Evolutionary conservation across 2,888 invertebrate genomes (phyloP).

Genomic region (Eumacrocentrus americanus): DNA sequence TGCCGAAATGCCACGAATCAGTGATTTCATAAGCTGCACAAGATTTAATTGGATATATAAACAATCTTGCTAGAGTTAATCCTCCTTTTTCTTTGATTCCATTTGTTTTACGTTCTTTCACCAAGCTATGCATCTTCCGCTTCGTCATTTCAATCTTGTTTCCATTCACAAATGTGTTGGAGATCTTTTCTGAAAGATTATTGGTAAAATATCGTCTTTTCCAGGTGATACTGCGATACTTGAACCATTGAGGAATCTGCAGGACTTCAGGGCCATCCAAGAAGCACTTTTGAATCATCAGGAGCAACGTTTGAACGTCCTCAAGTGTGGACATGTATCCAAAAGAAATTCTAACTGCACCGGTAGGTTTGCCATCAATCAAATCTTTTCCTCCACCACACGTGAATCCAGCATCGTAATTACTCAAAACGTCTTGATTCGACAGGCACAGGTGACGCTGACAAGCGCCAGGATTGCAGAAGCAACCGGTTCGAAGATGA

Average conservation of each 20-base stretch:
- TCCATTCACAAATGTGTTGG: neutral
- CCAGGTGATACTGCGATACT: conserved; percentile 4
- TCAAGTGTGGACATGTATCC: conserved; percentile 83
- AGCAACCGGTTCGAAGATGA: conserved; percentile 90
- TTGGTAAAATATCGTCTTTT: conserved; percentile 8
- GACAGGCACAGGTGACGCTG: conserved; percentile 77
- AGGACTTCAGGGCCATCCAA: conserved; percentile 63
- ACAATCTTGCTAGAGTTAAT: conserved; percentile 62
- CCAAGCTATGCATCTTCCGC: no score
- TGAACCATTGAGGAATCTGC: conserved; percentile 55
- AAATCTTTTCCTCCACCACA: conserved; percentile 91
- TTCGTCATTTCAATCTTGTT: conserved; percentile 5
- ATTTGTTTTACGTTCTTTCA: neutral
- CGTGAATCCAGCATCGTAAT: conserved; percentile 86
- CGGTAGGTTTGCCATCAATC: conserved; percentile 86
- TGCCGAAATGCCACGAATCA: conserved; percentile 74
- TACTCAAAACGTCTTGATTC: conserved; percentile 73
- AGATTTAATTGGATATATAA: conserved; percentile 89
- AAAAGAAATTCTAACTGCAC: conserved; percentile 89
- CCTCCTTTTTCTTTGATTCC: neutral
- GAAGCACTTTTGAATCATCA: conserved; percentile 80
- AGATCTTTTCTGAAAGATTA: neutral
- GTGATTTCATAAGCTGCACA: conserved; percentile 79
- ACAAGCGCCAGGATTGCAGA: conserved; percentile 96
- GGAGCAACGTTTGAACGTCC: conserved; percentile 75